These are phyloP conservation scores for Apodemia zela DNA, from an alignment of 2,888 invertebrate species.

Conservation along the genomic window DNA sequence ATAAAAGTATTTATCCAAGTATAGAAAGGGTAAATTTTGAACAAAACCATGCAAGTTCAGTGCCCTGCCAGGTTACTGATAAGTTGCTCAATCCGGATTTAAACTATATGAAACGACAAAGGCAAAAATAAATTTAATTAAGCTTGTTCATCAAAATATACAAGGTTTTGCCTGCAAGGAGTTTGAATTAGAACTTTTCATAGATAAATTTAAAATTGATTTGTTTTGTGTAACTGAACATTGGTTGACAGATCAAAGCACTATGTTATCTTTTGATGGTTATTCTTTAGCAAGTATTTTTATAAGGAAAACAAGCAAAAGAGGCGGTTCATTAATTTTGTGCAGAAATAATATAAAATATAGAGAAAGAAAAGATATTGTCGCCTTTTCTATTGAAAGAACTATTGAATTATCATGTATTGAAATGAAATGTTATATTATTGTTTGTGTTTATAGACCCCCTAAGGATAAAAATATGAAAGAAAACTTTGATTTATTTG, in stretches of 20 bases:
- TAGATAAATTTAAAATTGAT: slow-evolving; percentile 12
- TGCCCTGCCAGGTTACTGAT: too few species aligned
- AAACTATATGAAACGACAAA: too few species aligned
- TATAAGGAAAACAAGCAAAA: not conserved
- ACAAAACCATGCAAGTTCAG: not conserved
- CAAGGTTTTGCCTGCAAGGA: slow-evolving; percentile 14
- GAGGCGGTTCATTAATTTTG: not conserved
- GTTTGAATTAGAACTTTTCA: slow-evolving; percentile 10
- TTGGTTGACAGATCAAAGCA: not conserved
- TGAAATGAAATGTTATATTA: slow-evolving; percentile 15
- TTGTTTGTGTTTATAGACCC: slow-evolving; percentile 19
- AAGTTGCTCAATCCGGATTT: too few species aligned
- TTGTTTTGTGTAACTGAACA: slow-evolving; percentile 16
- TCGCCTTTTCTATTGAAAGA: not conserved
- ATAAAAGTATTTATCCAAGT: not conserved
- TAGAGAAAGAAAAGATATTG: slow-evolving; percentile 2
- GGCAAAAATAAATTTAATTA: not conserved
- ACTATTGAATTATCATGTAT: slow-evolving; percentile 17
- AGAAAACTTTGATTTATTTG: slow-evolving; percentile 14
- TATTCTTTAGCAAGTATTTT: not conserved
- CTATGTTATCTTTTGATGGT: not conserved
- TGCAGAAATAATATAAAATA: not conserved
- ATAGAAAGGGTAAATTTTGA: not conserved
- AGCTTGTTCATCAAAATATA: slow-evolving; percentile 18
- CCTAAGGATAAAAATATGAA: not conserved